phyloP scores from a whole-genome alignment of 2,888 invertebrate genomes.

The Diploptera punctata region DNA sequence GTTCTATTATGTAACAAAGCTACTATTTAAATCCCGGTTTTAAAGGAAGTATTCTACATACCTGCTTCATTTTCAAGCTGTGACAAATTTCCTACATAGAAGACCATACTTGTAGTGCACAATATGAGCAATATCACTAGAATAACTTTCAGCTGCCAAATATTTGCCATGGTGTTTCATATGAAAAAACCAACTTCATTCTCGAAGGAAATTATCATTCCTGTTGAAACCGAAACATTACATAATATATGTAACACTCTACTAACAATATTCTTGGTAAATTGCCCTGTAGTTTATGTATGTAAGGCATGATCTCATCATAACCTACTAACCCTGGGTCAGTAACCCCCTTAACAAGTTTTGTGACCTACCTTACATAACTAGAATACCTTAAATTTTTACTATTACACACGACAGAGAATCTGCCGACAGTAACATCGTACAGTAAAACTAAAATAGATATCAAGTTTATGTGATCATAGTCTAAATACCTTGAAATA shows the following conservation, averaged over 20 bases:
- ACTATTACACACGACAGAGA: no score
- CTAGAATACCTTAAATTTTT: no score
- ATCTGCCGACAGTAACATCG: no score
- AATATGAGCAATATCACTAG: slow-evolving; percentile 33
- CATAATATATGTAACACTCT: background rate
- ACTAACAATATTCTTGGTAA: no score
- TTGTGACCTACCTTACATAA: background rate
- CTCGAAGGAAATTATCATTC: background rate
- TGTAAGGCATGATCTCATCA: no score
- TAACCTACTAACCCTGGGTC: background rate
- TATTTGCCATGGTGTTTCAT: slow-evolving; percentile 33
- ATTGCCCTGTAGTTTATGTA: no score
- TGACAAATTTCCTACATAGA: slow-evolving; percentile 35
- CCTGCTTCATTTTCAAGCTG: slow-evolving; percentile 38
- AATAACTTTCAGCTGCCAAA: slow-evolving; percentile 36
- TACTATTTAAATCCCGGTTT: no score
- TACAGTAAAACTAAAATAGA: no score
- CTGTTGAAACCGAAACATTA: background rate
- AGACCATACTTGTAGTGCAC: slow-evolving; percentile 37
- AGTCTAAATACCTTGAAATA: background rate
- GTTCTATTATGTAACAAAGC: no score
- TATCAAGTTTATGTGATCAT: no score
- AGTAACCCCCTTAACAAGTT: background rate
- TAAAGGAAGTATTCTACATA: no score
- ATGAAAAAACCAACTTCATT: background rate